Percentiles rank a stretch among this genome's conserved stretches.
These are phyloP conservation scores for Brachyopa scutellaris DNA, from an alignment of 2,888 invertebrate genomes.

Conservation along the genomic window DNA sequence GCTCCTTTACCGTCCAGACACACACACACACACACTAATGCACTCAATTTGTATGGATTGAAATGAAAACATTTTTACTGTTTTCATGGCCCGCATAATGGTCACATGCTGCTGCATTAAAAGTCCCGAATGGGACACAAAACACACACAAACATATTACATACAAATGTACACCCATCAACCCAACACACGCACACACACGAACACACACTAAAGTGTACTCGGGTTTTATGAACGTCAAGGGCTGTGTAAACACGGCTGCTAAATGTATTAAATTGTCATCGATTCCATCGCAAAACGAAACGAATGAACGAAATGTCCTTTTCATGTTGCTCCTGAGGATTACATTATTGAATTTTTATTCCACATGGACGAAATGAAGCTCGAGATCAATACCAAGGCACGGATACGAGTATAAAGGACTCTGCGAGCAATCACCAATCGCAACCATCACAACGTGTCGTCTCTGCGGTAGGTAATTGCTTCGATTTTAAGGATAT, in stretches of 20 bases:
- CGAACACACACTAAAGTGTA: conserved; percentile 40
- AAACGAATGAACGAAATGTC: conserved; percentile 56
- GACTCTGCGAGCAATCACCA: no score
- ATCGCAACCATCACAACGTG: conserved; percentile 8
- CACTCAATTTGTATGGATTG: conserved; percentile 53
- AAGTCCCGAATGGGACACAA: conserved; percentile 16
- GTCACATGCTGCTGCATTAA: conserved; percentile 41
- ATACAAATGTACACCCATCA: neutral
- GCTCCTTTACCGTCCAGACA: neutral
- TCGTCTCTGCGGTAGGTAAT: conserved; percentile 32
- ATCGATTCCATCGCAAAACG: conserved; percentile 58
- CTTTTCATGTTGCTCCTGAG: conserved; percentile 67
- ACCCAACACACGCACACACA: no score
- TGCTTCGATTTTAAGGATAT: conserved; percentile 58
- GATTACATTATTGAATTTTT: conserved; percentile 69
- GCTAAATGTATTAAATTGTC: conserved; percentile 71
- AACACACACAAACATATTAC: neutral
- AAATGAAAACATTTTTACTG: conserved; percentile 41
- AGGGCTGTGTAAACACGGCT: conserved; percentile 69
- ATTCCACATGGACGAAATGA: conserved; percentile 6
- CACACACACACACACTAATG: no score
- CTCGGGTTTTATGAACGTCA: conserved; percentile 65
- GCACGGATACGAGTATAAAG: no score
- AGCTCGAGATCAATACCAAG: conserved; percentile 2
- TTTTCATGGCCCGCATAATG: conserved; percentile 41